Evolutionary conservation across 2,113 vertebrate genomes (phyloP).

Genomic region (Myotis lucifugus): DNA sequence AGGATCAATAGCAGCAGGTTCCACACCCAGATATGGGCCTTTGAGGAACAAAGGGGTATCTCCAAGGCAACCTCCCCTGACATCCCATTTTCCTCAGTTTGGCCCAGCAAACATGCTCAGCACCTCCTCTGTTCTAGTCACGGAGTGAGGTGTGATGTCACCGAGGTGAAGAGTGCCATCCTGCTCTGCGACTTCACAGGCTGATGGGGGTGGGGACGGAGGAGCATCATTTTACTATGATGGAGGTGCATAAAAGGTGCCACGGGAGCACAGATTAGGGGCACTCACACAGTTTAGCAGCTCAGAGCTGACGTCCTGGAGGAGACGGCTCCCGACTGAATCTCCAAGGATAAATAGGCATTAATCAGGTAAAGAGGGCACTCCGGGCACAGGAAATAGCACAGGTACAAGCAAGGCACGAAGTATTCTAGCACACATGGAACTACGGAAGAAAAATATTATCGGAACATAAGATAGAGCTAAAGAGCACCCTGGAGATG

Average conservation of each 20-base stretch:
- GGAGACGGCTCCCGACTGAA: background rate
- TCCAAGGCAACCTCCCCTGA: background rate
- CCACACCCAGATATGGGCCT: background rate
- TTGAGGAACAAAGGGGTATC: background rate
- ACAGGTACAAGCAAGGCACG: background rate
- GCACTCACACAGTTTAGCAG: background rate
- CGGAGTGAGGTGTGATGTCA: background rate
- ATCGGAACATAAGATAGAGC: background rate
- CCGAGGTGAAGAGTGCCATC: background rate
- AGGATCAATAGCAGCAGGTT: background rate
- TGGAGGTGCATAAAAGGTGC: background rate
- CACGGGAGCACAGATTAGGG: background rate
- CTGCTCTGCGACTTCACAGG: background rate
- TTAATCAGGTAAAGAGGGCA: background rate
- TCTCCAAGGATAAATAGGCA: background rate
- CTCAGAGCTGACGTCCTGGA: background rate
- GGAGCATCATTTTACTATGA: background rate
- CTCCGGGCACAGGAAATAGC: background rate
- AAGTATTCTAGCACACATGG: background rate
- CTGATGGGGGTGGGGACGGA: background rate
- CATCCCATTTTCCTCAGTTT: background rate
- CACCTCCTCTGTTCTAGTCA: background rate
- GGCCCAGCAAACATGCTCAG: background rate
- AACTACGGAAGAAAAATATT: background rate
- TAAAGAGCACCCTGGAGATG: background rate